These are phyloP conservation scores for Propsilocerus akamusi DNA, from an alignment of 1,140 invertebrate genomes.

Conservation along the genomic window DNA sequence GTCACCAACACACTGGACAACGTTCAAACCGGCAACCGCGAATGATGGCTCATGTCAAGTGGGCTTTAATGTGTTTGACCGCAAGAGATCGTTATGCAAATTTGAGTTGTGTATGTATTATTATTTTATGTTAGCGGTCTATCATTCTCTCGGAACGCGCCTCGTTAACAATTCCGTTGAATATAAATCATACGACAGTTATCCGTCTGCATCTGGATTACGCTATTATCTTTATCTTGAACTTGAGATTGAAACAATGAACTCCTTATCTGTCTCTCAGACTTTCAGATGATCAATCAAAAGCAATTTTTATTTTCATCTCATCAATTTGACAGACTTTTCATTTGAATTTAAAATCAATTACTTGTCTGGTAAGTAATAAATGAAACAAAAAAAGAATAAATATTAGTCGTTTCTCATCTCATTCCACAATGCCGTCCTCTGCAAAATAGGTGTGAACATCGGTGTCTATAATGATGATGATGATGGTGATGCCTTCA, in stretches of 20 bases:
- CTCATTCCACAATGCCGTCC: not conserved
- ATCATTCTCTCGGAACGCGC: not conserved
- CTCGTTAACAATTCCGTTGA: not conserved
- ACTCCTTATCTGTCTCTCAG: not conserved
- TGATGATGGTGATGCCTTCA: constrained; percentile 1
- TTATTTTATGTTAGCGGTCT: constrained; percentile 2
- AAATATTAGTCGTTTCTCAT: not conserved
- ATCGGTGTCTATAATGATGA: too few species aligned
- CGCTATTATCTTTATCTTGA: not conserved
- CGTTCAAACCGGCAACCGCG: too few species aligned
- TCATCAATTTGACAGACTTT: too few species aligned
- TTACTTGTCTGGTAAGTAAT: not conserved
- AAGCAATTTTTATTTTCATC: too few species aligned
- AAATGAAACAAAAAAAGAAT: not conserved
- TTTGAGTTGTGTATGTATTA: too few species aligned
- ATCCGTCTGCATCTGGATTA: not conserved
- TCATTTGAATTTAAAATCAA: too few species aligned
- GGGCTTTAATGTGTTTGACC: not conserved
- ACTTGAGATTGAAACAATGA: too few species aligned
- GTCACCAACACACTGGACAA: too few species aligned
- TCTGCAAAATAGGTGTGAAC: constrained; percentile 4
- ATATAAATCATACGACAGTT: constrained; percentile 1
- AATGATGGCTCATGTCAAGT: too few species aligned
- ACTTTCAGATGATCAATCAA: too few species aligned
- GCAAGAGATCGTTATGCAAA: constrained; percentile 2